Evolutionary conservation across 2,113 vertebrate genomes (phyloP).

Genomic region (Neoarius graeffei): DNA sequence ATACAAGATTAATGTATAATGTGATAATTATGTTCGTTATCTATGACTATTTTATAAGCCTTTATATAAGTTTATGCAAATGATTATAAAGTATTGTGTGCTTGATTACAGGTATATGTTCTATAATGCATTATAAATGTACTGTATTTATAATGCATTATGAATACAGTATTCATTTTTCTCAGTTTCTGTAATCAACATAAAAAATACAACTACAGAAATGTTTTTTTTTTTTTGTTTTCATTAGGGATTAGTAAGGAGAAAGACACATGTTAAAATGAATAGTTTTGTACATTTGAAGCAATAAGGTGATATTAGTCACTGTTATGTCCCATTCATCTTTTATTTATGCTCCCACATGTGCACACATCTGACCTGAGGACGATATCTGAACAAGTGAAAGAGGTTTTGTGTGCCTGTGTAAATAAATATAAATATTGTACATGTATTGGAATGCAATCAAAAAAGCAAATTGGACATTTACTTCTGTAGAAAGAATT

Average conservation of each 20-base stretch:
- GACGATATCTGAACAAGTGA: neutral
- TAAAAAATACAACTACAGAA: neutral
- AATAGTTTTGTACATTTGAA: neutral
- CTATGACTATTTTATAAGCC: neutral
- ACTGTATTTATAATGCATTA: neutral
- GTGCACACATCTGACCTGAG: neutral
- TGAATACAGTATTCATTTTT: neutral
- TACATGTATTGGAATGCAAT: neutral
- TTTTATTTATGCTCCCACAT: neutral
- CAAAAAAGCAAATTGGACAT: neutral
- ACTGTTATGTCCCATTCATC: neutral
- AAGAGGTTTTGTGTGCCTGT: neutral
- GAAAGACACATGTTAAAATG: neutral
- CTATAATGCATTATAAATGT: neutral
- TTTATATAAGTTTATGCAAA: neutral
- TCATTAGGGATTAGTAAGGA: neutral
- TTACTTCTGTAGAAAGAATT: neutral
- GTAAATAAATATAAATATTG: neutral
- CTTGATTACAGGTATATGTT: neutral
- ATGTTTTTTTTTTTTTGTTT: neutral
- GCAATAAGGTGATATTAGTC: neutral
- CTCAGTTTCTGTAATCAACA: neutral
- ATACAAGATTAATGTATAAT: neutral
- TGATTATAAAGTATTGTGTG: neutral
- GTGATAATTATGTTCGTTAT: neutral